phyloP scores from a whole-genome alignment of 2,888 invertebrate species.

The Nephrocerus scutellatus region DNA sequence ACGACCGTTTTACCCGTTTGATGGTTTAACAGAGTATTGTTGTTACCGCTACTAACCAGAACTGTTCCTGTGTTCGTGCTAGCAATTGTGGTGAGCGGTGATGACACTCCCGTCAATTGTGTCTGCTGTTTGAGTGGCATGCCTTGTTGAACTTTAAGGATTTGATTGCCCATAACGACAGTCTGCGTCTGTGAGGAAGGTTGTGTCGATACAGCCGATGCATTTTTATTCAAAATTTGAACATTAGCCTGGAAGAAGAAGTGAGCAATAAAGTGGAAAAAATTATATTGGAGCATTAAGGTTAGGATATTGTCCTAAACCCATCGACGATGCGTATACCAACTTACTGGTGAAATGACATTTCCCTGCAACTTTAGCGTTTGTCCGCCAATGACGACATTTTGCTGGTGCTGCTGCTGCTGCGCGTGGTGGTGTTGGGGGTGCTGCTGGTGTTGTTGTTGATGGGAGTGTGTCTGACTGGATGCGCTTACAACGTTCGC shows the following conservation, averaged over 20 bases:
- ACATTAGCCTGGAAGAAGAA: slow-evolving; percentile 23
- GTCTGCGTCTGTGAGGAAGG: slow-evolving; percentile 37
- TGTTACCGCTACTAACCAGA: slow-evolving; percentile 22
- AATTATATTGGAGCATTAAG: not conserved
- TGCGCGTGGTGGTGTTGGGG: slow-evolving; percentile 37
- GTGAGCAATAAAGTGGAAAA: not conserved
- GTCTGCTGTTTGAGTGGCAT: slow-evolving; percentile 24
- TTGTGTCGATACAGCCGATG: slow-evolving; percentile 13
- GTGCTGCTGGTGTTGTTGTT: no score
- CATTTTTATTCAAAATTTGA: slow-evolving; percentile 25
- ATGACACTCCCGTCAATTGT: slow-evolving; percentile 16
- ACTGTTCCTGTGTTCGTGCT: slow-evolving; percentile 26
- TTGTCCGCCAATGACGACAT: slow-evolving; percentile 43
- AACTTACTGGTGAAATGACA: slow-evolving; percentile 28
- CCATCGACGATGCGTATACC: no score
- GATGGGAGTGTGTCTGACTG: no score
- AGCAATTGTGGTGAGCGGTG: slow-evolving; percentile 23
- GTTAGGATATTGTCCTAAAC: not conserved
- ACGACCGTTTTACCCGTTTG: slow-evolving; percentile 34
- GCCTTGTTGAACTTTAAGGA: slow-evolving; percentile 39
- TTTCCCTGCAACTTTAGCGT: slow-evolving; percentile 43
- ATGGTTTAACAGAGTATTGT: slow-evolving; percentile 18
- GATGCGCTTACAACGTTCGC: no score
- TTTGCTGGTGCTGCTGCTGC: slow-evolving; percentile 47
- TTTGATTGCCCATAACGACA: slow-evolving; percentile 47